Evolutionary conservation across 2,113 vertebrate species (phyloP).

Genomic region (Tamias sibiricus): DNA sequence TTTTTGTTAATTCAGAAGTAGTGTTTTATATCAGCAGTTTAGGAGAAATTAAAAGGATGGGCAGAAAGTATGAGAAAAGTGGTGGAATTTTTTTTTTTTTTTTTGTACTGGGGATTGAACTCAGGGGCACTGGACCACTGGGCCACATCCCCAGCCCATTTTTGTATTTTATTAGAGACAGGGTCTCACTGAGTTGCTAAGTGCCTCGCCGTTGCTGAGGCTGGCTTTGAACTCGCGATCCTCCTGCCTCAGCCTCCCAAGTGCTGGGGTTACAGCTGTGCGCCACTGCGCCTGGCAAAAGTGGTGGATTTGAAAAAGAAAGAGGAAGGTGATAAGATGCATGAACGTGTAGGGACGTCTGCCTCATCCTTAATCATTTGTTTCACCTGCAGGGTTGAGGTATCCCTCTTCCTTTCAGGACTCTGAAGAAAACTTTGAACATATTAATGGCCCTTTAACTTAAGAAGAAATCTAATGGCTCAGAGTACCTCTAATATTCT

Average conservation of each 20-base stretch:
- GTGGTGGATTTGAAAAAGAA: neutral
- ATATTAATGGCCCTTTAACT: conserved; percentile 52
- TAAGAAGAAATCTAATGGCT: neutral
- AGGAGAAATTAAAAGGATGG: neutral
- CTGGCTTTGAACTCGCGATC: no score
- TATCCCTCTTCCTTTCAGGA: neutral
- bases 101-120: no score
- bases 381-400: neutral
- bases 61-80: neutral
- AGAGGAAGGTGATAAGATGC: neutral
- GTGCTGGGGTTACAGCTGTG: no score
- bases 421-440: conserved; percentile 67
- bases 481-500: neutral
- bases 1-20: conserved; percentile 45
- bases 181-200: no score
- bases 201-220: no score
- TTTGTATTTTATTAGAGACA: no score
- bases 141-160: no score
- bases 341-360: accelerated
- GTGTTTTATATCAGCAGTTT: conserved; percentile 16
- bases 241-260: no score
- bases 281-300: no score
- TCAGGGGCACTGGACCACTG: no score
- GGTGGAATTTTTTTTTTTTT: no score
- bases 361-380: neutral